Evolutionary conservation across 2,113 vertebrate species (phyloP).

Genomic region (Dicentrarchus labrax): DNA sequence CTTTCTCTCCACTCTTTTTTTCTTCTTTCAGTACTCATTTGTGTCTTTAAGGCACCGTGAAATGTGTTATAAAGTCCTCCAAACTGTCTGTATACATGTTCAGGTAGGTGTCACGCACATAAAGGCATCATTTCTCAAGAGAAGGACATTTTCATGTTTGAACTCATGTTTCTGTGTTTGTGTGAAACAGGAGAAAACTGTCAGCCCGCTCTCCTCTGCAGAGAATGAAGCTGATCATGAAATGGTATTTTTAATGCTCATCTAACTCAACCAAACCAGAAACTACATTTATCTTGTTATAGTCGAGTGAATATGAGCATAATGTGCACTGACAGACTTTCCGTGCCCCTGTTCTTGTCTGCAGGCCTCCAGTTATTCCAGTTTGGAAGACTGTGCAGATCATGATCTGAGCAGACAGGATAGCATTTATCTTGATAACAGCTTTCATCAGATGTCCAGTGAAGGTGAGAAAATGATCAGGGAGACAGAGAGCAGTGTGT

Average conservation of each 20-base stretch:
- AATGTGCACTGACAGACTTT: not conserved
- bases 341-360: not conserved
- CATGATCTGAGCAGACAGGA: not conserved
- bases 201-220: constrained; percentile 62
- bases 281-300: not conserved
- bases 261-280: not conserved
- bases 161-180: not conserved
- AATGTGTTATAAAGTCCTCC: constrained; percentile 80
- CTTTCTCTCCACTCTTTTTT: not conserved
- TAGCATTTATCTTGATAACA: not conserved
- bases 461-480: constrained; percentile 39
- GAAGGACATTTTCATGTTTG: not conserved
- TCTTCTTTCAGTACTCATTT: constrained; percentile 84
- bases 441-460: constrained; percentile 1
- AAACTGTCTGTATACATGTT: constrained; percentile 72
- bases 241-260: constrained; percentile 70
- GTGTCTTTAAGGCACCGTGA: constrained; percentile 84
- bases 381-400: constrained; percentile 69
- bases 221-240: constrained; percentile 57
- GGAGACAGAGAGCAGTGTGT: not conserved
- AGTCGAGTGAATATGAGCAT: not conserved
- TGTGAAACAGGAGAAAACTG: constrained; percentile 70
- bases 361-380: constrained; percentile 78
- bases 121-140: not conserved
- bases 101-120: constrained; percentile 65